These are phyloP conservation scores for Manis pentadactyla DNA, from an alignment of 2,797 vertebrate species.

Conservation along the genomic window DNA sequence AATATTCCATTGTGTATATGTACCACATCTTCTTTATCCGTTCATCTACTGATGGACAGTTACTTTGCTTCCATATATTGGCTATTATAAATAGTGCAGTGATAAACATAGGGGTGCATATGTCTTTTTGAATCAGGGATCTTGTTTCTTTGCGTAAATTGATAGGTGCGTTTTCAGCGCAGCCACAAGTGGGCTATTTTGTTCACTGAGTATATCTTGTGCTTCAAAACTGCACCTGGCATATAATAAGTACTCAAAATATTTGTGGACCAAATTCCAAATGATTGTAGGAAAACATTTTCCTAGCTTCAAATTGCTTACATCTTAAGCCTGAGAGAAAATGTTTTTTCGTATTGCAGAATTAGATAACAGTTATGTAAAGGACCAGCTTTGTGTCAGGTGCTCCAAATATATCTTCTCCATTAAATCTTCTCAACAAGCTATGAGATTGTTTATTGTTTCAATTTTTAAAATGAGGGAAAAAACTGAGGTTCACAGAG, in stretches of 20 bases:
- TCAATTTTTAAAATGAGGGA: background rate
- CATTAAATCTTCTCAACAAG: slow-evolving; percentile 8
- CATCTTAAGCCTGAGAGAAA: background rate
- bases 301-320: background rate
- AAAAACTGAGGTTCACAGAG: background rate
- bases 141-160: background rate
- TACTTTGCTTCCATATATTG: too few relatives aligned
- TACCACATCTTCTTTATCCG: too few relatives aligned
- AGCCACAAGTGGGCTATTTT: background rate
- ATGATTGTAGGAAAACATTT: slow-evolving; percentile 26
- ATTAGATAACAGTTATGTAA: slow-evolving; percentile 5
- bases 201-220: background rate
- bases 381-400: background rate
- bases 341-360: background rate
- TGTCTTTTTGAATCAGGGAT: too few relatives aligned
- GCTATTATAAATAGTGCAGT: too few relatives aligned
- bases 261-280: background rate
- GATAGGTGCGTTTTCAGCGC: background rate
- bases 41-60: too few relatives aligned
- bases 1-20: too few relatives aligned
- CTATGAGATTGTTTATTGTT: slow-evolving; percentile 11
- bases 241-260: background rate
- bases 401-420: background rate
- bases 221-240: background rate
- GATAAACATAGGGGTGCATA: too few relatives aligned